These are phyloP conservation scores for Lasioglossum morio DNA, from an alignment of 2,888 invertebrate species.

Conservation along the genomic window DNA sequence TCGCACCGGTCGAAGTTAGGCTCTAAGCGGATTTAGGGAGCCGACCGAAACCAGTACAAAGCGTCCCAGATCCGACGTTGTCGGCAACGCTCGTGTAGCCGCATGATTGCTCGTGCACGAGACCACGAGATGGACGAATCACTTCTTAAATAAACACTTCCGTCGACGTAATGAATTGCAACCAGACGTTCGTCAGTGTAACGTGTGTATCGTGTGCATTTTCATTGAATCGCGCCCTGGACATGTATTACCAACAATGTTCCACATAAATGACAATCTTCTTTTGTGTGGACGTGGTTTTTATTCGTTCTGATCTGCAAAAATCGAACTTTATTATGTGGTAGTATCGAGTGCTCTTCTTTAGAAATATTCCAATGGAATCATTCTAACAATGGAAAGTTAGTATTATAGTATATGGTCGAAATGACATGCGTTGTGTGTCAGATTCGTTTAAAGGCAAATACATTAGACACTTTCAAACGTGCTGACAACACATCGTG, in stretches of 20 bases:
- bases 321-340: not conserved
- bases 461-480: no score
- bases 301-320: not conserved
- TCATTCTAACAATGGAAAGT: no score
- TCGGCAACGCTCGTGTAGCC: constrained; percentile 28
- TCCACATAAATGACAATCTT: not conserved
- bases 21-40: constrained; percentile 49
- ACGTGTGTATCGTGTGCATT: not conserved
- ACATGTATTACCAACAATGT: not conserved
- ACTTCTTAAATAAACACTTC: constrained; percentile 6
- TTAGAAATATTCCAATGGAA: no score
- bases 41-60: constrained; percentile 52
- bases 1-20: constrained; percentile 23
- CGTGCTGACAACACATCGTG: no score
- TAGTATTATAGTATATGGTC: no score
- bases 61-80: constrained; percentile 40
- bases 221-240: not conserved
- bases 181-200: not conserved
- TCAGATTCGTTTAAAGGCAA: no score
- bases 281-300: not conserved
- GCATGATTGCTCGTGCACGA: not conserved
- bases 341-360: no score
- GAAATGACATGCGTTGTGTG: no score
- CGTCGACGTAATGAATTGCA: not conserved
- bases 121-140: constrained; percentile 17